These are phyloP conservation scores for Epirrita christyi DNA, from an alignment of 2,888 invertebrate genomes.

Conservation along the genomic window DNA sequence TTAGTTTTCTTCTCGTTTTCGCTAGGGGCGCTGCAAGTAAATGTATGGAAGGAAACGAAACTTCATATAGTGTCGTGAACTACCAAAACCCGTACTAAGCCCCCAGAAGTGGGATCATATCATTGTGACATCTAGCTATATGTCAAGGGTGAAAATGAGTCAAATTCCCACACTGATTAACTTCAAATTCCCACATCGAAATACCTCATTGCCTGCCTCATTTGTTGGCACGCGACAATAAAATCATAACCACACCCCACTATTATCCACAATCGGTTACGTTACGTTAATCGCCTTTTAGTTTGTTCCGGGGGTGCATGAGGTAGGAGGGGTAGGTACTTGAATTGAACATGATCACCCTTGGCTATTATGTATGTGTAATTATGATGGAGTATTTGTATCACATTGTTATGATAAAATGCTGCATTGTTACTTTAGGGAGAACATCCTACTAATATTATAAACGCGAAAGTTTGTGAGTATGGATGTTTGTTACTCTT, in stretches of 20 bases:
- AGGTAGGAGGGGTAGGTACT: slow-evolving; percentile 5
- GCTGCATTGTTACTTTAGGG: neutral
- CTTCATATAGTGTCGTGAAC: too few relatives aligned
- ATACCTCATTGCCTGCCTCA: slow-evolving; percentile 17
- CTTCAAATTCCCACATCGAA: neutral
- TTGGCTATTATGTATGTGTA: slow-evolving; percentile 23
- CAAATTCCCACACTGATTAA: slow-evolving; percentile 22
- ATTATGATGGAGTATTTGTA: slow-evolving; percentile 32
- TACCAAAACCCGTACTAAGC: too few relatives aligned
- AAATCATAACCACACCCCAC: slow-evolving; percentile 63
- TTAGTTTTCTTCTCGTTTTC: too few relatives aligned
- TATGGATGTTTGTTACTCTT: too few relatives aligned
- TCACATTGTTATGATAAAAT: slow-evolving; percentile 10
- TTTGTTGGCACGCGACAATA: slow-evolving; percentile 37
- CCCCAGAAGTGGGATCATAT: too few relatives aligned
- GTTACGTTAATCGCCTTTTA: slow-evolving; percentile 83
- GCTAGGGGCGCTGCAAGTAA: too few relatives aligned
- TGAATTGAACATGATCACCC: slow-evolving; percentile 28
- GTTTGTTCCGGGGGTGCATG: slow-evolving; percentile 62
- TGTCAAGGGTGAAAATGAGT: slow-evolving; percentile 22
- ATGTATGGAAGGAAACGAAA: too few relatives aligned
- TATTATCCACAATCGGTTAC: slow-evolving; percentile 81
- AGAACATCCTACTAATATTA: too few relatives aligned
- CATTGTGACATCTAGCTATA: too few relatives aligned
- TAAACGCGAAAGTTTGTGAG: too few relatives aligned